A percentile compares a stretch with the other conserved stretches of the same genome.
These are phyloP conservation scores for Sebastes jordani DNA, from an alignment of 2,797 vertebrate species.

Conservation along the genomic window DNA sequence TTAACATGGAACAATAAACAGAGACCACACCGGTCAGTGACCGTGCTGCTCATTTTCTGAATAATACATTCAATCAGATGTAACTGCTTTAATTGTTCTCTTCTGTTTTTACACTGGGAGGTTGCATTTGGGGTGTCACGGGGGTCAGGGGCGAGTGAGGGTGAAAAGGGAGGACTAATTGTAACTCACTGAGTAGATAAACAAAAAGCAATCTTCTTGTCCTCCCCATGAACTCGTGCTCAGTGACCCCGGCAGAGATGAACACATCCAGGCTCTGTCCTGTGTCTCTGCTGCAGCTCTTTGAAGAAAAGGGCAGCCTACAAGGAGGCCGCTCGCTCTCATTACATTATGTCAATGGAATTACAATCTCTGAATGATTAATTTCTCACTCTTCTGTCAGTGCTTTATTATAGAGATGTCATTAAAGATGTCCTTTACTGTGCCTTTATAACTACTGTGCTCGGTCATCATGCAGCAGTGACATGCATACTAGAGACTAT, in stretches of 20 bases:
- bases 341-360: constrained; percentile 39
- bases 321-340: constrained; percentile 18
- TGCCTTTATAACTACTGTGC: not conserved
- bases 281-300: constrained; percentile 19
- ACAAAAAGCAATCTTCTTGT: constrained; percentile 43
- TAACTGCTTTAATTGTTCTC: constrained; percentile 5
- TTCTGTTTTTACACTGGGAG: not conserved
- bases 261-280: constrained; percentile 19
- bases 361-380: constrained; percentile 29
- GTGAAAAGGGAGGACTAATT: constrained; percentile 16
- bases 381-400: constrained; percentile 15
- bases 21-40: not conserved
- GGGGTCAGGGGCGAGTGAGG: not conserved
- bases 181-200: constrained; percentile 40
- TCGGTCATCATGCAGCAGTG: not conserved
- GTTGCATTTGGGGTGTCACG: not conserved
- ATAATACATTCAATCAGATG: not conserved
- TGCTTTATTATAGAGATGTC: constrained; percentile 31
- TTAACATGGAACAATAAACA: not conserved
- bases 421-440: constrained; percentile 36
- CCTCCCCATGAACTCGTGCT: constrained; percentile 44
- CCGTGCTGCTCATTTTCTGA: not conserved
- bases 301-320: constrained; percentile 40
- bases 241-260: constrained; percentile 28
- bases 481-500: not conserved